Percentiles rank a stretch among this genome's conserved stretches.
Evolutionary conservation across 2,888 invertebrate species (phyloP).

Genomic region (Entomobrya multifasciata): DNA sequence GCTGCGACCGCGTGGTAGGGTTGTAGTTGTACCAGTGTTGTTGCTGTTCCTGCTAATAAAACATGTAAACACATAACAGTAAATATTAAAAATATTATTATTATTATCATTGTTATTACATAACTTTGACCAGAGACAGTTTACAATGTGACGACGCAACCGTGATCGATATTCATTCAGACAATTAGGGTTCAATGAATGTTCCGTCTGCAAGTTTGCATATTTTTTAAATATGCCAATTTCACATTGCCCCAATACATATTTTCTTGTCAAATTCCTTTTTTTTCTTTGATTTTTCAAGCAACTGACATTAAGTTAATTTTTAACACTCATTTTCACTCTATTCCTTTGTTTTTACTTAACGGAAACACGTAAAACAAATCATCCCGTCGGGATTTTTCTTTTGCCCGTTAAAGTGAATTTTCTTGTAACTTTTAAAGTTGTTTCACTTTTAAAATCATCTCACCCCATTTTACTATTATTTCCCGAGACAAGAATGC

Average conservation of each 20-base stretch:
- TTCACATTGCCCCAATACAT: background rate
- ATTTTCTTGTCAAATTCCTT: too few relatives aligned
- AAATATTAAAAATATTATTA: background rate
- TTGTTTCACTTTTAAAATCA: background rate
- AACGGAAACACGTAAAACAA: conserved; percentile 5
- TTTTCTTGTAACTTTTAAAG: conserved; percentile 30
- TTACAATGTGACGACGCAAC: background rate
- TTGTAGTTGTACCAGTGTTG: too few relatives aligned
- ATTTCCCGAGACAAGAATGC: background rate
- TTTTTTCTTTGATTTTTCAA: background rate
- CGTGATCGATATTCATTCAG: background rate
- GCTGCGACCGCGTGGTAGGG: too few relatives aligned
- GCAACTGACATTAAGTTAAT: background rate
- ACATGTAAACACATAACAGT: conserved; percentile 23
- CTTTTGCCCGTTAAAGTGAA: conserved; percentile 20
- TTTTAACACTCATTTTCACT: background rate
- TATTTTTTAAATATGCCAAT: background rate
- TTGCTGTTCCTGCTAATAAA: background rate
- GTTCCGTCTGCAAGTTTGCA: background rate
- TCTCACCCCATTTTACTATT: conserved; percentile 7
- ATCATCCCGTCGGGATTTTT: conserved; percentile 16
- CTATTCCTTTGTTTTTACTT: background rate
- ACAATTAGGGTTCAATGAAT: background rate
- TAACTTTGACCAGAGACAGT: too few relatives aligned
- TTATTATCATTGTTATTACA: too few relatives aligned